Evolutionary conservation across 2,113 vertebrate genomes (phyloP), one percentile per base, ranked within the genome.

Genomic region (Vireo altiloquus): DNA sequence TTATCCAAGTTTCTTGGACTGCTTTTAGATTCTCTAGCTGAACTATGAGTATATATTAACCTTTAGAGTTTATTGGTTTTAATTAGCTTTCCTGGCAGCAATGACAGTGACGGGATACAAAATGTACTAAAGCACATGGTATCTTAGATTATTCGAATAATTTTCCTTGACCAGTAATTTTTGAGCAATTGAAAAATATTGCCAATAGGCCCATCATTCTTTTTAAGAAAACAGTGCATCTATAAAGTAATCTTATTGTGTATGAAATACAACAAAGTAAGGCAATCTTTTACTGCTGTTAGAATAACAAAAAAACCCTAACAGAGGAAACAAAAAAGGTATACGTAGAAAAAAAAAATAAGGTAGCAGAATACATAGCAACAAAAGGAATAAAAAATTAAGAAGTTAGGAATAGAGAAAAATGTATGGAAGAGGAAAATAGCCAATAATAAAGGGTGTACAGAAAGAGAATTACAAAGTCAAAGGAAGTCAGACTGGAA

Each of bases 241-340:
- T 68, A 44, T 16, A 11, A 80, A 60, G 3, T 33, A 31, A 23
- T 72, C 89, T 63, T 79, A 54, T 25, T 54, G 53, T 42, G 49
- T 27, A 13, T 31, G 27, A 72, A 86, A 68, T 37, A 18, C 2
- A 71, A 7, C 3, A 28, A 70, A 71, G 5, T 30, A 46, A 39
- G 28, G 3, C 10, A 74, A 47, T 39, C 7, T 78, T 74, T 87
- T 83, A 53, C 59, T 87, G 9, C 24, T 69, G 4, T 78, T 70
- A 13, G 4, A 69, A 37, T 35, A 61, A 44, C 5, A 65, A 56
- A n/a, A 56, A 42, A 56, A 13, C 19, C 21, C 3, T 35, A 22
- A 61, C 24, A 46, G 0, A 6, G 2, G 6, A 69, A 10, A 76
- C 0, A 71, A 20, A 50, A 86, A 54, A 71, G 0, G 1, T 50